Conservation (phyloP, 1,140 invertebrate species). For the Luehdorfia chinensis region DNA sequence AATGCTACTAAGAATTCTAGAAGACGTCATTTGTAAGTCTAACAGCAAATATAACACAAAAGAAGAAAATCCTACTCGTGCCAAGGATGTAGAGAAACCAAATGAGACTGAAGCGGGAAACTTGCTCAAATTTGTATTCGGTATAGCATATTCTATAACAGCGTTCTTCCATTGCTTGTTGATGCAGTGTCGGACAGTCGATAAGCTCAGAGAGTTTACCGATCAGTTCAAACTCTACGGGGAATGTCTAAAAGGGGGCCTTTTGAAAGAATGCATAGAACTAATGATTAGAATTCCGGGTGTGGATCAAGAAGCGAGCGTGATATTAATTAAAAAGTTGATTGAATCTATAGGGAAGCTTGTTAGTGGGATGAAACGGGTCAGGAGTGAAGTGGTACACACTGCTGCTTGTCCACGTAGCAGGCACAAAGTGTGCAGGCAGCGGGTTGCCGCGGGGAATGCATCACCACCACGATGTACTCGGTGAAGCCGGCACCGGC, state of each 20-base stretch:
- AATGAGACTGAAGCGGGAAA: conserved; percentile 53
- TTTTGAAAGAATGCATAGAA: conserved; percentile 78
- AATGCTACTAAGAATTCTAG: conserved; percentile 79
- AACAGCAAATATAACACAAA: conserved; percentile 39
- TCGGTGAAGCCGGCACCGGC: conserved; percentile 65
- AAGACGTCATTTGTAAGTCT: conserved; percentile 76
- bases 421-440: conserved; percentile 75
- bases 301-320: conserved; percentile 54
- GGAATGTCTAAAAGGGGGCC: conserved; percentile 78
- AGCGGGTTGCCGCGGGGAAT: conserved; percentile 54
- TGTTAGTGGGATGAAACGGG: conserved; percentile 78
- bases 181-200: conserved; percentile 76
- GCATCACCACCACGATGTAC: conserved; percentile 79
- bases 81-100: conserved; percentile 27
- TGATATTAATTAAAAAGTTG: conserved; percentile 75
- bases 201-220: conserved; percentile 79
- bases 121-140: conserved; percentile 80
- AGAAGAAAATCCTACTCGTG: conserved; percentile 32
- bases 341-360: conserved; percentile 79
- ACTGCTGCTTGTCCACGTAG: conserved; percentile 69
- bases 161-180: conserved; percentile 80
- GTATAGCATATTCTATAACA: conserved; percentile 78
- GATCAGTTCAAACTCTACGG: conserved; percentile 80
- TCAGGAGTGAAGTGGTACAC: conserved; percentile 78
- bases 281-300: conserved; percentile 77